Base-by-base conservation (phyloP, 1,140 invertebrate genomes). In the Aphelenchoides fujianensis region DNA sequence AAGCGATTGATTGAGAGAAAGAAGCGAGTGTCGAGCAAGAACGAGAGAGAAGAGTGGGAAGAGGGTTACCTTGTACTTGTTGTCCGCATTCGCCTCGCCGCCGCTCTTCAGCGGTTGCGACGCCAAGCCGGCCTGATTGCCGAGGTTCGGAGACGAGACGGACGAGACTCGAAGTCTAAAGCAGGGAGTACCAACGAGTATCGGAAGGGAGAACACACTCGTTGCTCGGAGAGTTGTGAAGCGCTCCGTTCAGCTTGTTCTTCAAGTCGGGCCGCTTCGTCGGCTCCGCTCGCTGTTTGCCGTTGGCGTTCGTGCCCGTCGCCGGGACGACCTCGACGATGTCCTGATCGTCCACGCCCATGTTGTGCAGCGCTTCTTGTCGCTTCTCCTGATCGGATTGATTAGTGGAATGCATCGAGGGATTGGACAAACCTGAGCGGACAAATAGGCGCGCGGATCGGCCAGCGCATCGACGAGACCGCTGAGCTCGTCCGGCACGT, bases 401-500 rank as follows among this genome's bases (percentile, higher is more conserved):
- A n/a, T n/a, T n/a, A n/a, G n/a, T n/a, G n/a, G n/a, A n/a, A n/a
- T n/a, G n/a, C n/a, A n/a, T n/a, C n/a, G n/a, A n/a, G n/a, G n/a
- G n/a, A n/a, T n/a, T n/a, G n/a, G n/a, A n/a, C n/a, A n/a, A n/a
- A 48, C 41, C 41, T 23, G 69, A 1, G 78, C 78, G 2, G 91
- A 92, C 79, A 93, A 89, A 85, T 94, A 95, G 36, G 92, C 94
- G 74, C 92, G 88, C 0, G 96, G 96, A 85, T 97, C 95, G 37
- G 94, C 95, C 66, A 98, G 86, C 5, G 95, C 95, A 75, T 95
- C 94, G 91, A 98, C 98, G 82, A 98, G 92, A 85, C 92, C 92
- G 89, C 95, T 93, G 84, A 98, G 92, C 68, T 96, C 96, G 88
- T 98, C 96, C 63, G 97, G 97, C 70, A 98, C 95, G 87, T 99